Percentiles rank a stretch among this genome's conserved stretches.
Evolutionary conservation across 2,113 vertebrate genomes (phyloP).

Genomic region (Aythya baeri): DNA sequence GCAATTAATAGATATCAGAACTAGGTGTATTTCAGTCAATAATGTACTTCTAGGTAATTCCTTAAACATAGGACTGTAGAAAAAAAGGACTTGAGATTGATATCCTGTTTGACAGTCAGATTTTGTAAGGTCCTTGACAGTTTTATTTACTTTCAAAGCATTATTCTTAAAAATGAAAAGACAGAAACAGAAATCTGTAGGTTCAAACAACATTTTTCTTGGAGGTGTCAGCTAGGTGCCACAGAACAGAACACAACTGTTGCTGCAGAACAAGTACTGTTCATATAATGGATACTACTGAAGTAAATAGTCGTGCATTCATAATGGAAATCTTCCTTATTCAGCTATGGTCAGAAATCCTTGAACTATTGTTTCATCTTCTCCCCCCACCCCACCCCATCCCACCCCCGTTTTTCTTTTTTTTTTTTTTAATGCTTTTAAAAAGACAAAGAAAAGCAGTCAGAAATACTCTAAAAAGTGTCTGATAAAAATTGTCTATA

Average conservation of each 20-base stretch:
- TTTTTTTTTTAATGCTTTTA: background rate
- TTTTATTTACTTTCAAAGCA: background rate
- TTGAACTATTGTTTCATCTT: background rate
- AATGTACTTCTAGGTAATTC: background rate
- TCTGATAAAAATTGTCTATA: background rate
- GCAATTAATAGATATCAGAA: background rate
- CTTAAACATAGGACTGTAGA: background rate
- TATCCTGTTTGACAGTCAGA: background rate
- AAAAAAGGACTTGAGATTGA: background rate
- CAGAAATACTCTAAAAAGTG: background rate
- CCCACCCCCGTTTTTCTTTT: background rate
- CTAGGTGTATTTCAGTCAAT: background rate
- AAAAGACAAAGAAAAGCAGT: background rate
- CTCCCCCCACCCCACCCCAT: too few relatives aligned
- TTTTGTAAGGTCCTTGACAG: background rate
- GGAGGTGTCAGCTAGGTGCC: background rate
- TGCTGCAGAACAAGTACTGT: background rate
- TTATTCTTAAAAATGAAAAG: background rate
- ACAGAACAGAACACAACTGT: background rate
- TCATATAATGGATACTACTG: background rate
- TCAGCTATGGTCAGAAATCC: background rate
- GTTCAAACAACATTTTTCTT: background rate
- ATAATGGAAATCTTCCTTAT: background rate
- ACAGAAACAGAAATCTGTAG: background rate
- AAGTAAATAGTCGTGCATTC: background rate